Evolutionary conservation across 2,888 invertebrate species (phyloP).

Genomic region (Acleris holmiana): DNA sequence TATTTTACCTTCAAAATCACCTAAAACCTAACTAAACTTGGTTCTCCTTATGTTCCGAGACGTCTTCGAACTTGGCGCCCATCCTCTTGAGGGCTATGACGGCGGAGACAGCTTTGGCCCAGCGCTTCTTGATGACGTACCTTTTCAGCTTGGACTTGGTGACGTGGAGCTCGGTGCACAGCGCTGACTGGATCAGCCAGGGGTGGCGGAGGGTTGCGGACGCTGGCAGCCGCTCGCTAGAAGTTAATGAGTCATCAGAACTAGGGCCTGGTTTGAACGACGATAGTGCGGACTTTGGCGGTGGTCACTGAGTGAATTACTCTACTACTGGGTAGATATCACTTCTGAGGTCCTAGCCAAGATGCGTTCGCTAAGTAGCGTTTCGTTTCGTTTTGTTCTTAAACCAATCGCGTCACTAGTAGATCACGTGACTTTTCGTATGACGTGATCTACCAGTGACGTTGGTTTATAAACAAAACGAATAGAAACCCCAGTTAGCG

Average conservation of each 20-base stretch:
- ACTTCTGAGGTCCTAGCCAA: no score
- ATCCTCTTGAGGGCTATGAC: constrained; percentile 93
- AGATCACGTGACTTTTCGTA: no score
- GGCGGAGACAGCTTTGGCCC: constrained; percentile 95
- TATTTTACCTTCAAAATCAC: not conserved
- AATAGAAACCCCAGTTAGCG: no score
- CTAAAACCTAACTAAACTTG: constrained; percentile 6
- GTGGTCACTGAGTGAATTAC: no score
- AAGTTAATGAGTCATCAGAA: constrained; percentile 40
- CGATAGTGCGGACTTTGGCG: no score
- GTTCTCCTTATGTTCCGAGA: constrained; percentile 49
- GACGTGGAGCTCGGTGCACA: constrained; percentile 88
- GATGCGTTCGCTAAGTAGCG: no score
- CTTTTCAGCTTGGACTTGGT: constrained; percentile 92
- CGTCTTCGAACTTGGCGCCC: constrained; percentile 90
- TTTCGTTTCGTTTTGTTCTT: no score
- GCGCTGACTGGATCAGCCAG: constrained; percentile 88
- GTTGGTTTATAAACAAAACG: no score
- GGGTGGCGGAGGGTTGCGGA: constrained; percentile 89
- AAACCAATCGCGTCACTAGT: no score
- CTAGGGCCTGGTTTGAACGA: no score
- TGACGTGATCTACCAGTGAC: no score
- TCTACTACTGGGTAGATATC: no score
- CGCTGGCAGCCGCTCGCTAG: constrained; percentile 89
- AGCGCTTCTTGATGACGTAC: constrained; percentile 95